Evolutionary conservation across 2,888 invertebrate species (phyloP).

Genomic region (Cremastinae sp.): DNA sequence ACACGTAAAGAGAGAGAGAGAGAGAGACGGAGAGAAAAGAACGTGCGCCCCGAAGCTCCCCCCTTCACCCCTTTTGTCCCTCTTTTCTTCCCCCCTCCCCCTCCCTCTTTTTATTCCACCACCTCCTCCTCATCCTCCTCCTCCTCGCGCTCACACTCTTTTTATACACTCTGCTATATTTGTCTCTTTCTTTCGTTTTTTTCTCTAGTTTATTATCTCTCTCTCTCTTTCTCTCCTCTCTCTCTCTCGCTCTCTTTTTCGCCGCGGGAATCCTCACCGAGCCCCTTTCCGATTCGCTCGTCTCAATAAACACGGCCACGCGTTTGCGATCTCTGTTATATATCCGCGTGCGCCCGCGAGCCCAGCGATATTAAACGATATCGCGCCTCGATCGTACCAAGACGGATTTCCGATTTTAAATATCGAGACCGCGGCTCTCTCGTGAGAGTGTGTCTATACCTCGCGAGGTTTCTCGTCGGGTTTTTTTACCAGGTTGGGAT

Average conservation of each 20-base stretch:
- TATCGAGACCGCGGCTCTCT: too few species aligned
- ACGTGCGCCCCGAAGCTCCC: slow-evolving; percentile 50
- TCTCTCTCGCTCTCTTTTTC: slow-evolving; percentile 41
- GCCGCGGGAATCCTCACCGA: slow-evolving; percentile 32
- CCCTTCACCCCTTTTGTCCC: slow-evolving; percentile 29
- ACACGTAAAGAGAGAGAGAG: background rate
- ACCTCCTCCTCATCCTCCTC: too few species aligned
- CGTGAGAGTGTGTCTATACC: too few species aligned
- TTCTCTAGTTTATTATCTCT: slow-evolving; percentile 41
- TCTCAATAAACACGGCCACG: slow-evolving; percentile 57
- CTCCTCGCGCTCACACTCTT: slow-evolving; percentile 47
- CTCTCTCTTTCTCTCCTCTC: slow-evolving; percentile 35
- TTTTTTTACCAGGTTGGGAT: too few species aligned
- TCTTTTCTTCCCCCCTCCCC: too few species aligned
- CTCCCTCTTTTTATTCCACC: too few species aligned
- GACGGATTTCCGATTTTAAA: too few species aligned
- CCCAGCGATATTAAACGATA: slow-evolving; percentile 1
- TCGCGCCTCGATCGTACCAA: slow-evolving; percentile 36
- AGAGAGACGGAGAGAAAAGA: slow-evolving; percentile 22
- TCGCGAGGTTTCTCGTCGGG: too few species aligned
- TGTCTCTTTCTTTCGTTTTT: slow-evolving; percentile 23
- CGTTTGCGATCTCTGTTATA: slow-evolving; percentile 35
- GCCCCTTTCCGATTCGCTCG: slow-evolving; percentile 47
- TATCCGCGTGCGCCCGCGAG: background rate
- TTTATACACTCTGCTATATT: slow-evolving; percentile 24